A percentile compares a stretch with the other conserved stretches of the same genome.
These are phyloP conservation scores for Gibbula magus DNA, from an alignment of 2,888 invertebrate species.

Conservation along the genomic window DNA sequence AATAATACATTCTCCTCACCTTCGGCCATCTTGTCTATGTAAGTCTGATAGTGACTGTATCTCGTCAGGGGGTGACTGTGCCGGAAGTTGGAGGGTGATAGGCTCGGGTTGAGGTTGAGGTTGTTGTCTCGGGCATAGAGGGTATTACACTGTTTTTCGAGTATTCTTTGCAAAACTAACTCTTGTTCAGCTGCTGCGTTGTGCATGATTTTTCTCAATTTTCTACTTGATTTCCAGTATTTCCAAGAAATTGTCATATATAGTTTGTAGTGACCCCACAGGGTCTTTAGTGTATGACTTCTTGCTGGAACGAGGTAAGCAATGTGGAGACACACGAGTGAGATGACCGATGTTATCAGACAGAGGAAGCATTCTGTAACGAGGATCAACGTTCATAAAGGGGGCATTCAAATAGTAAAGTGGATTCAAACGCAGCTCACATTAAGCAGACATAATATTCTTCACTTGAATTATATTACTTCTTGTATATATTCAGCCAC, in stretches of 20 bases:
- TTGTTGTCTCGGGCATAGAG: background rate
- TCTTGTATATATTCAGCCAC: too few species aligned
- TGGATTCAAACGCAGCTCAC: too few species aligned
- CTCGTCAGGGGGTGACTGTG: constrained; percentile 28
- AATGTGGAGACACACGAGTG: background rate
- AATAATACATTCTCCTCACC: constrained; percentile 43
- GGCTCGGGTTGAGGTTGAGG: background rate
- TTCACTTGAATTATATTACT: too few species aligned
- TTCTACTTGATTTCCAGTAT: background rate
- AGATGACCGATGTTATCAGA: background rate
- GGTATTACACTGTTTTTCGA: background rate
- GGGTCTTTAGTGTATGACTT: background rate
- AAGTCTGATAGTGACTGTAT: constrained; percentile 36
- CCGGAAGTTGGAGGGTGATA: background rate
- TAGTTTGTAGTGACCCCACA: background rate
- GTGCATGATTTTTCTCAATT: background rate
- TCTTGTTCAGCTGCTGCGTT: background rate
- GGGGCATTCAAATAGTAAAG: too few species aligned
- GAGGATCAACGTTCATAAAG: too few species aligned
- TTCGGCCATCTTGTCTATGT: constrained; percentile 24
- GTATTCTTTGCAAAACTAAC: background rate
- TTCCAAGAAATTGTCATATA: background rate
- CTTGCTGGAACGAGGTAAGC: background rate
- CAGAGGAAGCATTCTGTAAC: background rate
- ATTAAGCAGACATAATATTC: too few species aligned